Evolutionary conservation across 2,113 vertebrate genomes (phyloP).

Genomic region (Cryptotis parvus): DNA sequence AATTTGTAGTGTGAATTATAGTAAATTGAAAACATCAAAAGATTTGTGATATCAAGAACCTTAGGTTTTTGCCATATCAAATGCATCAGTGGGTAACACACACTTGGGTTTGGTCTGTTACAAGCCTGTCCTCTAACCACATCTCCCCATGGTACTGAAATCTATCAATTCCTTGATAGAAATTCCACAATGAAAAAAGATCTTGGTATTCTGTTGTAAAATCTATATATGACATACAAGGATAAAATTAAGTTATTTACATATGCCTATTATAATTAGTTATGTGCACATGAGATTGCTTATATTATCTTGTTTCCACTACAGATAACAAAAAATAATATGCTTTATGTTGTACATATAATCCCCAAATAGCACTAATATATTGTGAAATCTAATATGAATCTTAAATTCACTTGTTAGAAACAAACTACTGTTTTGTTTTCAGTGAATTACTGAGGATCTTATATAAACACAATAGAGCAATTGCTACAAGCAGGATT

Average conservation of each 20-base stretch:
- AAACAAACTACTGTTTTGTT: conserved; percentile 3
- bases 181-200: background rate
- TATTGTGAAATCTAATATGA: background rate
- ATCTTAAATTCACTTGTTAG: conserved; percentile 35
- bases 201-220: background rate
- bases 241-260: background rate
- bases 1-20: background rate
- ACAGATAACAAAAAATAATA: background rate
- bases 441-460: conserved; percentile 21
- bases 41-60: background rate
- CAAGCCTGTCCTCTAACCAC: background rate
- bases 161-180: background rate
- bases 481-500: conserved; percentile 56
- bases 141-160: background rate
- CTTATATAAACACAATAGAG: conserved; percentile 43
- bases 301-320: background rate
- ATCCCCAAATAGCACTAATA: conserved; percentile 4
- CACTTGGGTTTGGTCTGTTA: background rate
- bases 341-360: background rate
- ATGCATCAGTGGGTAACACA: background rate
- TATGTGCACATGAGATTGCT: background rate
- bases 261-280: background rate
- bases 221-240: background rate
- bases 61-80: background rate
- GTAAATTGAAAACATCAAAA: background rate